A percentile compares a stretch with the other conserved stretches of the same genome.
Conservation (phyloP, 2,113 vertebrate species). For the Equus przewalskii region DNA sequence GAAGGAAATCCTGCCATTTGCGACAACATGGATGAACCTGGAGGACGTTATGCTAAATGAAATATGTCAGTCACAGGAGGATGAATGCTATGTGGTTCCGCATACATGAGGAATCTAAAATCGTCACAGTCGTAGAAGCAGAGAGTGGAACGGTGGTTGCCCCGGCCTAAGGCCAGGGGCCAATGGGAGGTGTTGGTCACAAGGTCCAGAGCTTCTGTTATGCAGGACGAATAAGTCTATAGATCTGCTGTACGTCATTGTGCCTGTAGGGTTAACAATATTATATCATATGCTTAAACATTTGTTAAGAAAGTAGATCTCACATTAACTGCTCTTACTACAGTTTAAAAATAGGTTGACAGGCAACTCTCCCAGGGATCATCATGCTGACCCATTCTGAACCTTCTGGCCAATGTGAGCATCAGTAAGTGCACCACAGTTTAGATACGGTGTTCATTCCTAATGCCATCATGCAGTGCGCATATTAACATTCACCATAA, state of each 20-base stretch:
- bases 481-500: rapidly evolving
- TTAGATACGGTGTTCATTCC: neutral
- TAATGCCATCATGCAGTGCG: rapidly evolving
- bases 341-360: rapidly evolving
- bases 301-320: too few species aligned
- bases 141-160: neutral
- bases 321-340: rapidly evolving
- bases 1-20: neutral
- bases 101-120: rapidly evolving
- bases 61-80: neutral
- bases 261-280: rapidly evolving
- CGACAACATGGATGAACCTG: neutral
- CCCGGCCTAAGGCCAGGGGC: neutral
- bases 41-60: too few species aligned
- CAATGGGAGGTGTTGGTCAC: neutral
- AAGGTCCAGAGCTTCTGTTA: too few species aligned
- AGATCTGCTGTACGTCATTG: rapidly evolving
- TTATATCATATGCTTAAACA: rapidly evolving
- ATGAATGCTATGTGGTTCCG: rapidly evolving
- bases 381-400: neutral
- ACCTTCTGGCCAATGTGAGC: rapidly evolving
- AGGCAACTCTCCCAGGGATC: neutral
- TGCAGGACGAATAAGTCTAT: neutral
- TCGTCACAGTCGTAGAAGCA: neutral
- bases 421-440: rapidly evolving